Evolutionary conservation across 2,113 vertebrate genomes (phyloP), one percentile per base, ranked within the genome.

Genomic region (Clarias batrachus): DNA sequence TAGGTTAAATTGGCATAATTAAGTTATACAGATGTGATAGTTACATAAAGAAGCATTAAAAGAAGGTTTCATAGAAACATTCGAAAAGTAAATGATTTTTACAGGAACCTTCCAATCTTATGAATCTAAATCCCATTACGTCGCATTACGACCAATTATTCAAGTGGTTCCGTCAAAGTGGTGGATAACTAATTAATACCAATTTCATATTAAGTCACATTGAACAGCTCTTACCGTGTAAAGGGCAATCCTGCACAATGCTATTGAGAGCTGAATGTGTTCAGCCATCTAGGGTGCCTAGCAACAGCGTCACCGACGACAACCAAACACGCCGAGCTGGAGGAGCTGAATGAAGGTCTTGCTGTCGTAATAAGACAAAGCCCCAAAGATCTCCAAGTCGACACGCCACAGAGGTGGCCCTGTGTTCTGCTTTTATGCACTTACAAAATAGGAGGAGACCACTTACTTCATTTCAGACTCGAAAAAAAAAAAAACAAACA

Each of bases 161-260:
- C 60, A 9, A 76, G 27, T 76, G 56, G 62, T 48, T 62, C 48
- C 19, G 48, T 23, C 30, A 76, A 25, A 27, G 14, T 4, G 70
- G 56, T 12, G 56, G 25, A 37, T 73, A 48, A 84, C 27, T 33
- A 48, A 60, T 9, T 19, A 37, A 80, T 1, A 76, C 8, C 33
- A 66, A 52, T 70, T 63, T 60, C 48, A 57, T 48, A 62, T 66
- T 70, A 14, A 52, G 56, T 79, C 11, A n/a, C 68, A 82, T 27
- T 85, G 23, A 41, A 73, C 76, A 65, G 33, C 78, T 60, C 82
- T 97, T 97, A 97, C 97, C 95, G 92, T 96, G 93, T 97, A 96
- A 94, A 97, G 93, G 93, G 95, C 97, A 95, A 96, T 96, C 96
- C 96, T 96, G 95, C 97, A 97, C 95, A 98, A 92, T 81, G 96